Base-by-base conservation (phyloP, 1,140 invertebrate species). In the Saccostrea echinata region DNA sequence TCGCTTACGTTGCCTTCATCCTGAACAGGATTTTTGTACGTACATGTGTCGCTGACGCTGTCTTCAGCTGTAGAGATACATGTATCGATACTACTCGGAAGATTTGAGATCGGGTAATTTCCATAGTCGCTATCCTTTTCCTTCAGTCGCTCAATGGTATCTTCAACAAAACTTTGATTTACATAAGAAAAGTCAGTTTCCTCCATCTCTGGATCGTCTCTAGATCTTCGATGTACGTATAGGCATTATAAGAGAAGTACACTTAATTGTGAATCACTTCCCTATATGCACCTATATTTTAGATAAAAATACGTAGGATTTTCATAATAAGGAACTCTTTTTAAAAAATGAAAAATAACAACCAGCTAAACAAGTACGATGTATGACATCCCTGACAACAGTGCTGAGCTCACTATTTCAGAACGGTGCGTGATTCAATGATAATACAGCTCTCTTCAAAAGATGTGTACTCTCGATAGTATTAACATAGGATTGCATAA, bases 91-190 rank as follows among this genome's bases (percentile, higher is more conserved):
- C 53, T 61, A 18, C 55, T 6, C n/a, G 18, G n/a, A 21, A 61
- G 55, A 61, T 61, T 61, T 21, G 18, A 21, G 18, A 6, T 4
- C 16, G 13, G 6, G 18, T 13, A 21, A 21, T 61, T 61, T 61
- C n/a, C 68, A 27, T 76, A 16, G 0, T 33, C 27, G 27, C 12
- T 16, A 11, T 30, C 68, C 11, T 30, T 33, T 27, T 76, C 68
- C 9, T 30, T 33, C 4, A 35, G 3, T 11, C 13, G 8, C 3
- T 76, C 68, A 12, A 3, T 30, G 9, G 30, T 18, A 33, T 76
- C 68, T 33, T 30, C 68, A 33, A 76, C 68, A 33, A 76, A 76
- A 76, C 68, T 76, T 76, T 76, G 24, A 33, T 76, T 76, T 16
- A 76, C 68, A 76, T 76, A 76, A 33, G 27, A 76, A 76, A 30